A percentile compares a stretch with the other conserved stretches of the same genome.
Conservation (phyloP, 2,888 invertebrate genomes). For the Andrena bicolor region DNA sequence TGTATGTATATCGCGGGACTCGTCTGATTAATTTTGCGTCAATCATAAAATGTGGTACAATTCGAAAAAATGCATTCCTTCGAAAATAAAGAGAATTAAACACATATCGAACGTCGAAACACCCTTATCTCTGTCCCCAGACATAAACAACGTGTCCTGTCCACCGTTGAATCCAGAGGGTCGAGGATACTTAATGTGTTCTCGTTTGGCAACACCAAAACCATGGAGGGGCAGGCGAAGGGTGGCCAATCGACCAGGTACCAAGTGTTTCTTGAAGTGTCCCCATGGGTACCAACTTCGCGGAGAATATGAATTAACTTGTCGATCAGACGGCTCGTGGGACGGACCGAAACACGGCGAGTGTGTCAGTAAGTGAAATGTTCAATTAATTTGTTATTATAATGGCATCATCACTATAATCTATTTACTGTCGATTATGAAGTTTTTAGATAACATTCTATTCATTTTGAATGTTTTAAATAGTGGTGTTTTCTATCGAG, state of each 20-base stretch:
- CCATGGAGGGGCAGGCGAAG: constrained; percentile 78
- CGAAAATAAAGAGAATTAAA: neutral
- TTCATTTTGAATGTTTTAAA: no score
- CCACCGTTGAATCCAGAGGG: constrained; percentile 85
- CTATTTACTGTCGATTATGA: neutral
- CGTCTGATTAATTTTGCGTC: no score
- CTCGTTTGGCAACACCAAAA: constrained; percentile 77
- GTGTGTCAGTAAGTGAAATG: constrained; percentile 84
- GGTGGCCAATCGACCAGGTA: constrained; percentile 84
- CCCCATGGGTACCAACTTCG: constrained; percentile 84
- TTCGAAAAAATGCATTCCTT: neutral
- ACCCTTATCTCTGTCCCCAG: constrained; percentile 60
- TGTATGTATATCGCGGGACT: no score
- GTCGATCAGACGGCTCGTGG: constrained; percentile 85
- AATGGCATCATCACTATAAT: neutral
- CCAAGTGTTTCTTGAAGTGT: constrained; percentile 85
- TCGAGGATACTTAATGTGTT: constrained; percentile 85
- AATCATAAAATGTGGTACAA: no score
- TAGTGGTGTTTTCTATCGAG: no score
- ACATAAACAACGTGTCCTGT: constrained; percentile 82
- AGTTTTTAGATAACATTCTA: neutral
- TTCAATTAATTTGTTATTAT: neutral
- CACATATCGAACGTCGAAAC: constrained; percentile 3
- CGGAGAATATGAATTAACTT: constrained; percentile 85
- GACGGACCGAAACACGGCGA: constrained; percentile 84